Conservation (phyloP, 2,113 vertebrate genomes). For the Toxostoma redivivum region DNA sequence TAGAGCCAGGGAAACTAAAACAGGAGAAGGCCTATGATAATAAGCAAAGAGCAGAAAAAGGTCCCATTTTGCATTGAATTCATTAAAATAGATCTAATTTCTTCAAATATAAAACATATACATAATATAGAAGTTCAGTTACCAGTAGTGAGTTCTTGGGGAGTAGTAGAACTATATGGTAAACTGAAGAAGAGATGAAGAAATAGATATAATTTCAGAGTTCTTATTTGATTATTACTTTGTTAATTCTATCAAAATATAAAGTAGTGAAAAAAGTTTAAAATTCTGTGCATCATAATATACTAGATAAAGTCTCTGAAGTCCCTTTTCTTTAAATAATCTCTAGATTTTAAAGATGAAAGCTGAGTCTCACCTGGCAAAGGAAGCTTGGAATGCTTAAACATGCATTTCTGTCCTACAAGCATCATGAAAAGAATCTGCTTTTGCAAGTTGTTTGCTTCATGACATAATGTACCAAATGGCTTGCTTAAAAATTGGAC, state of each 20-base stretch:
- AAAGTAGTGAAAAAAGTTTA: not conserved
- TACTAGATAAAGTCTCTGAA: not conserved
- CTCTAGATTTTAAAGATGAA: not conserved
- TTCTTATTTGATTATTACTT: not conserved
- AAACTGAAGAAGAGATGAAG: not conserved
- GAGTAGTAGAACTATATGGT: not conserved
- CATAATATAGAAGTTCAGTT: not conserved
- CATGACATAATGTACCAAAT: conserved; percentile 67
- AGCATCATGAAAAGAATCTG: conserved; percentile 25
- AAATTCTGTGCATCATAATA: not conserved
- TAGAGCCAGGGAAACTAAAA: not conserved
- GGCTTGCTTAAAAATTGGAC: conserved; percentile 67
- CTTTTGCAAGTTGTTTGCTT: conserved; percentile 61
- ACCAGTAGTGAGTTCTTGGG: not conserved
- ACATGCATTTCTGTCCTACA: not conserved
- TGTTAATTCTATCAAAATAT: not conserved
- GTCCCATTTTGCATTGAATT: not conserved
- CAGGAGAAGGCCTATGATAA: not conserved
- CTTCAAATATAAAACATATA: not conserved
- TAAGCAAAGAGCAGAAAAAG: not conserved
- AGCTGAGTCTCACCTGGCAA: not conserved
- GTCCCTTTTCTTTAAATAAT: not conserved
- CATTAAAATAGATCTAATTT: not conserved
- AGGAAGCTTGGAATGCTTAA: not conserved
- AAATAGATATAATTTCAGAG: not conserved